Percentiles rank a stretch among this genome's conserved stretches.
Conservation (phyloP, 2,113 vertebrate genomes). For the Aphelocoma coerulescens region DNA sequence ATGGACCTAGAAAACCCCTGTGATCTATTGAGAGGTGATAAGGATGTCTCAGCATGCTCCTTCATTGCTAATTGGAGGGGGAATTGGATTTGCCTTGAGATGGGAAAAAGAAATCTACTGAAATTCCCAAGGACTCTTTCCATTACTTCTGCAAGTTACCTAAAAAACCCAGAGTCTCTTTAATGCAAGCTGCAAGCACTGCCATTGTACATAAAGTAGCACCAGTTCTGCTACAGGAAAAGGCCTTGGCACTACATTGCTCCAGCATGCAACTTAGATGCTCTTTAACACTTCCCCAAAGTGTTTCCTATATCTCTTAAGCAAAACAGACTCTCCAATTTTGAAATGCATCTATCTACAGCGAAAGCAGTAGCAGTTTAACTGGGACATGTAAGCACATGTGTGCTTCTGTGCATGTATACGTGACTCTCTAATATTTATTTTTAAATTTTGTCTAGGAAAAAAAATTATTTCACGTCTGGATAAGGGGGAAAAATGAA, state of each 20-base stretch:
- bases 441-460: not conserved
- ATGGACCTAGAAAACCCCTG: not conserved
- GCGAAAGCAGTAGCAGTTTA: not conserved
- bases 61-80: not conserved
- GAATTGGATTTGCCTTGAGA: not conserved
- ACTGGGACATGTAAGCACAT: accelerated
- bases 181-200: not conserved
- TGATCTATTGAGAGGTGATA: not conserved
- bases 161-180: not conserved
- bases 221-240: not conserved
- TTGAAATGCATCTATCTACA: not conserved
- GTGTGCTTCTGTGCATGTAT: not conserved
- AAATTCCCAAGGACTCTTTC: not conserved
- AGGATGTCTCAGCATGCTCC: not conserved
- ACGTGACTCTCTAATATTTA: not conserved
- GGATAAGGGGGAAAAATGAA: not conserved
- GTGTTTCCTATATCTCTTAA: not conserved
- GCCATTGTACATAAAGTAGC: not conserved
- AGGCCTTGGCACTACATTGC: not conserved
- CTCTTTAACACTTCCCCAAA: not conserved
- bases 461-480: not conserved
- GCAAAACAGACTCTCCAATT: not conserved
- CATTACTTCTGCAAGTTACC: not conserved
- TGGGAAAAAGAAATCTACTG: not conserved
- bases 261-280: not conserved